These are phyloP conservation scores for Dinothrombium tinctorium DNA, from an alignment of 1,140 invertebrate genomes.

Conservation along the genomic window DNA sequence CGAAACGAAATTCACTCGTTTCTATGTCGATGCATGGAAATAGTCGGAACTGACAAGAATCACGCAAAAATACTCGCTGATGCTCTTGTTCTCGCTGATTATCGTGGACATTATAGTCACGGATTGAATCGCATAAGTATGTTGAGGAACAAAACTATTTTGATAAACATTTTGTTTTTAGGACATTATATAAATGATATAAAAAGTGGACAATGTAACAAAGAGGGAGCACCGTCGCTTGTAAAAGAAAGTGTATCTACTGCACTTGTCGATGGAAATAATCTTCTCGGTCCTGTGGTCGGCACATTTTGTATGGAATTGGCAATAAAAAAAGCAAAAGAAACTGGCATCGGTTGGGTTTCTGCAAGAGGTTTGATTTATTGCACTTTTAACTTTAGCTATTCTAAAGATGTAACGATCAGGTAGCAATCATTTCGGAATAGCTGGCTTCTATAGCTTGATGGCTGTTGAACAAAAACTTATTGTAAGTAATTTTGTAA, in stretches of 20 bases:
- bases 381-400: no score
- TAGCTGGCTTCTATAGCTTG: slow-evolving; percentile 62
- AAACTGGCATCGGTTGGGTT: slow-evolving; percentile 63
- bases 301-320: slow-evolving; percentile 72
- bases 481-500: slow-evolving; percentile 27
- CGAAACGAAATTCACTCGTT: no score
- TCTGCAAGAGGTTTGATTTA: no score
- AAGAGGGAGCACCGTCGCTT: slow-evolving; percentile 32
- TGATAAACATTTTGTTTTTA: slow-evolving; percentile 16
- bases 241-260: slow-evolving; percentile 47
- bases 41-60: no score
- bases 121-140: slow-evolving; percentile 69
- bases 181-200: slow-evolving; percentile 34
- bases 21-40: no score
- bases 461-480: slow-evolving; percentile 46
- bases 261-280: slow-evolving; percentile 57
- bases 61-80: slow-evolving; percentile 48
- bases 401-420: no score
- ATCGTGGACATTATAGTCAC: slow-evolving; percentile 69
- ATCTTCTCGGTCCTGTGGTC: slow-evolving; percentile 58
- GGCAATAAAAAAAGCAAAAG: slow-evolving; percentile 60
- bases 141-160: slow-evolving; percentile 18
- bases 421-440: slow-evolving; percentile 72
- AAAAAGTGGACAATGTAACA: slow-evolving; percentile 21
- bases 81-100: slow-evolving; percentile 55